These are phyloP conservation scores for Sebastiscus albofasciatus DNA, from an alignment of 2,797 vertebrate genomes.

Conservation along the genomic window DNA sequence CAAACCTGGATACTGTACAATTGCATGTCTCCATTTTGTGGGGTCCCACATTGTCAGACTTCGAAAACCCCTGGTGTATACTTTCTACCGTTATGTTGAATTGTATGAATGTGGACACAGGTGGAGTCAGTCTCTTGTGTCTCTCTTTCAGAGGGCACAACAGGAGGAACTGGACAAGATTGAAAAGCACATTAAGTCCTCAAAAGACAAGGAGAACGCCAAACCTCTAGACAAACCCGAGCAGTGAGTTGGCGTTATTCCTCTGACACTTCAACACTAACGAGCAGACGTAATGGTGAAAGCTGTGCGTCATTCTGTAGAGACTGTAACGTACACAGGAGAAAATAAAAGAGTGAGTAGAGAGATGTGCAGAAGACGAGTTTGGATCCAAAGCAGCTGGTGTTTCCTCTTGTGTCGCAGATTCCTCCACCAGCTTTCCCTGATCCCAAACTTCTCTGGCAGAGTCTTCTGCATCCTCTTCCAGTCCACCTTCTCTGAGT, in stretches of 20 bases:
- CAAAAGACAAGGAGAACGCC: constrained; percentile 91
- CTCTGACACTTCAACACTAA: neutral
- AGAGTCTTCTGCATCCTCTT: constrained; percentile 97
- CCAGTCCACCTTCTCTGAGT: constrained; percentile 94
- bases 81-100: neutral
- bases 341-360: neutral
- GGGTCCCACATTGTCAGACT: neutral
- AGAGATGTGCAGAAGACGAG: neutral
- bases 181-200: constrained; percentile 92
- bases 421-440: constrained; percentile 93
- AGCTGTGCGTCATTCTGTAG: neutral
- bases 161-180: constrained; percentile 97
- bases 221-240: constrained; percentile 98
- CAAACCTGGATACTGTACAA: too few relatives aligned
- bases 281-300: neutral
- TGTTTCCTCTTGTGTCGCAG: constrained; percentile 68
- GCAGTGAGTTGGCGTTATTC: constrained; percentile 86
- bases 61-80: neutral
- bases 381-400: neutral
- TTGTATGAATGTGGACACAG: neutral
- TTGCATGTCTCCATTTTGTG: neutral
- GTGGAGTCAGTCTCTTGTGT: constrained; percentile 1
- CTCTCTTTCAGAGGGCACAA: constrained; percentile 88
- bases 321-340: neutral
- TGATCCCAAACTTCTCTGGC: constrained; percentile 95